Conservation (phyloP, 2,888 invertebrate species). For the Alentia gelatinosa region DNA sequence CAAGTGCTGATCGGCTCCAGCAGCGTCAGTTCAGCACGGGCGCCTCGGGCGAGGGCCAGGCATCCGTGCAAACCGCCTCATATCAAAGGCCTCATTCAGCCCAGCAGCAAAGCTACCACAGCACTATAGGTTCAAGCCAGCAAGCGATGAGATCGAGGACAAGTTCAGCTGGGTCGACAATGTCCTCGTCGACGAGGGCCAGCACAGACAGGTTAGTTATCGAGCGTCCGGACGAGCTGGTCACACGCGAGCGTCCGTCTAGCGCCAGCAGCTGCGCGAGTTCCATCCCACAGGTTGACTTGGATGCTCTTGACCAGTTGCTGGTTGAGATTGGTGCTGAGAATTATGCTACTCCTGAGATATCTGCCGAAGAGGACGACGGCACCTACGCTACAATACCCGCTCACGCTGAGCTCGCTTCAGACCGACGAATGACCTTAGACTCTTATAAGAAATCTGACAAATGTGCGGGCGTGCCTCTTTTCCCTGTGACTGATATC, state of each 20-base stretch:
- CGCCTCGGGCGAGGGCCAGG: not conserved
- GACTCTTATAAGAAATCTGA: not conserved
- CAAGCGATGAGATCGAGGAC: constrained; percentile 4
- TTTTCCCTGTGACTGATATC: not conserved
- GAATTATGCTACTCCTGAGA: not conserved
- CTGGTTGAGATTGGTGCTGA: constrained; percentile 37
- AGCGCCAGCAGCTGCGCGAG: constrained; percentile 33
- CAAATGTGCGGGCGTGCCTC: constrained; percentile 44
- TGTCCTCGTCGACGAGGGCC: not conserved
- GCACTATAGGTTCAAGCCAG: not conserved
- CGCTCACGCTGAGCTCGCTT: not conserved
- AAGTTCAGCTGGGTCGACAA: not conserved
- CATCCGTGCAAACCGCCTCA: not conserved
- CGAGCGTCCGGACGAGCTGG: constrained; percentile 9
- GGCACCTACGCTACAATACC: constrained; percentile 35
- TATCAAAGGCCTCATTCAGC: not conserved
- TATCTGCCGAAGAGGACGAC: not conserved
- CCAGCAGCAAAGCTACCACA: not conserved
- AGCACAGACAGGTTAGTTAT: constrained; percentile 48
- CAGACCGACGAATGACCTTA: not conserved
- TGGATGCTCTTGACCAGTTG: constrained; percentile 17
- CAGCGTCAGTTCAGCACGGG: not conserved
- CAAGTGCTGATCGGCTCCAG: not conserved
- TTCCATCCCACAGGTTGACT: constrained; percentile 50
- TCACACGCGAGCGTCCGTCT: constrained; percentile 12